These are phyloP conservation scores for Tyrophagus putrescentiae DNA, from an alignment of 1,140 invertebrate genomes.

Conservation along the genomic window DNA sequence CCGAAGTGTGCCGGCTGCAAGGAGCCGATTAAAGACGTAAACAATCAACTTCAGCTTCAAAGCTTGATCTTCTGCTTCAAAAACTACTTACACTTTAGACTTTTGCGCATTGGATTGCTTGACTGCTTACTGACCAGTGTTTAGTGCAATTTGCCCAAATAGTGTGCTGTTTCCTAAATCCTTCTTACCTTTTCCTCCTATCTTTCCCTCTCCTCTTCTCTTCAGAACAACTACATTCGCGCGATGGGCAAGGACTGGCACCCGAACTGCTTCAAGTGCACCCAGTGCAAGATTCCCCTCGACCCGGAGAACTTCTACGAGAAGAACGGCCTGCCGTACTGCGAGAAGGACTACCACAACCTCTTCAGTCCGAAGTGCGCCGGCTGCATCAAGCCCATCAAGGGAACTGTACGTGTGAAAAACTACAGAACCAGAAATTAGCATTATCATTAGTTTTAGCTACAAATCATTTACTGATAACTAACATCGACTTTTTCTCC, in stretches of 20 bases:
- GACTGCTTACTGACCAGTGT: no score
- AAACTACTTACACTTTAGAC: not conserved
- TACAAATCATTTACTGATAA: not conserved
- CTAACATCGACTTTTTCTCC: not conserved
- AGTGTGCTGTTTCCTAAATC: not conserved
- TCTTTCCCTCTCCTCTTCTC: slow-evolving; percentile 3
- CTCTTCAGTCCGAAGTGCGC: slow-evolving; percentile 41
- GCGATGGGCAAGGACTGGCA: slow-evolving; percentile 42
- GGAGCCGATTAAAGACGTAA: slow-evolving; percentile 75
- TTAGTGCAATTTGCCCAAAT: not conserved
- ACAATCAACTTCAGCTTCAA: not conserved
- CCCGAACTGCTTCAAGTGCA: slow-evolving; percentile 41
- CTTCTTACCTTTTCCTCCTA: not conserved
- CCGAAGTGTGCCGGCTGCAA: slow-evolving; percentile 96
- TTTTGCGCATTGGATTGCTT: slow-evolving; percentile 11
- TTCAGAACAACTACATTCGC: slow-evolving; percentile 35
- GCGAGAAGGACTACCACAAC: slow-evolving; percentile 41
- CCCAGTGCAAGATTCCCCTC: slow-evolving; percentile 37
- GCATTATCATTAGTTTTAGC: not conserved
- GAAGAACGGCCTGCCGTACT: slow-evolving; percentile 38
- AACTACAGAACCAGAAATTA: no score
- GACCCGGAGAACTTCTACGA: slow-evolving; percentile 43
- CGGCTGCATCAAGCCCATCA: slow-evolving; percentile 40
- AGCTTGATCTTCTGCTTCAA: no score
- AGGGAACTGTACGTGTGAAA: slow-evolving; percentile 1